Percentiles rank a stretch among this genome's conserved stretches.
Conservation (phyloP, 2,113 vertebrate genomes). For the Phaetusa simplex region DNA sequence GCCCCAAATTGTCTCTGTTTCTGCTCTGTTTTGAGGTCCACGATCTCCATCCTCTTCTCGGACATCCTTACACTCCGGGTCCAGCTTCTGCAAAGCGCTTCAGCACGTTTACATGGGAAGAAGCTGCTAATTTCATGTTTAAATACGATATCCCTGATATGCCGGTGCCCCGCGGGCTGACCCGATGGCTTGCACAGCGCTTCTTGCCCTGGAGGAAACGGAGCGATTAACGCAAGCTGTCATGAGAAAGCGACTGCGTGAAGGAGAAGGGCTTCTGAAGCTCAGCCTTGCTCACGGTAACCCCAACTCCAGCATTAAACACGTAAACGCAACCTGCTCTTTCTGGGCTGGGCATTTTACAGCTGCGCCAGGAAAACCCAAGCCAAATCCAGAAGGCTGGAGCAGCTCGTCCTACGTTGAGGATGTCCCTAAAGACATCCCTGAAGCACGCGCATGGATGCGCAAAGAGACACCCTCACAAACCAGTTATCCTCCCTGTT, state of each 20-base stretch:
- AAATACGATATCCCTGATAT: not conserved
- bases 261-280: not conserved
- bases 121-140: not conserved
- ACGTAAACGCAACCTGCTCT: not conserved
- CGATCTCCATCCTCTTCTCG: not conserved
- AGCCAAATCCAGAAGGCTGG: not conserved
- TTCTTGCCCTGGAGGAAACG: accelerated
- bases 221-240: not conserved
- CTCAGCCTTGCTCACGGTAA: not conserved
- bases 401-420: not conserved
- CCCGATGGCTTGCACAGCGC: not conserved
- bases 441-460: accelerated
- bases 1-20: not conserved
- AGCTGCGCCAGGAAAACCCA: not conserved
- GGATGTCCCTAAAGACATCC: not conserved
- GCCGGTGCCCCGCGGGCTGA: not conserved
- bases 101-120: accelerated
- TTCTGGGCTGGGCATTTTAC: not conserved
- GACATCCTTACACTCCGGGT: not conserved
- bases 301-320: not conserved
- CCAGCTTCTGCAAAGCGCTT: not conserved
- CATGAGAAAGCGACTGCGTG: not conserved
- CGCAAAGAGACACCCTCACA: accelerated
- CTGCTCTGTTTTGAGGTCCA: not conserved
- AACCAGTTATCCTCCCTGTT: not conserved